Percentiles rank a stretch among this genome's conserved stretches.
phyloP scores from a whole-genome alignment of 2,113 vertebrate genomes.

The Chauna torquata region DNA sequence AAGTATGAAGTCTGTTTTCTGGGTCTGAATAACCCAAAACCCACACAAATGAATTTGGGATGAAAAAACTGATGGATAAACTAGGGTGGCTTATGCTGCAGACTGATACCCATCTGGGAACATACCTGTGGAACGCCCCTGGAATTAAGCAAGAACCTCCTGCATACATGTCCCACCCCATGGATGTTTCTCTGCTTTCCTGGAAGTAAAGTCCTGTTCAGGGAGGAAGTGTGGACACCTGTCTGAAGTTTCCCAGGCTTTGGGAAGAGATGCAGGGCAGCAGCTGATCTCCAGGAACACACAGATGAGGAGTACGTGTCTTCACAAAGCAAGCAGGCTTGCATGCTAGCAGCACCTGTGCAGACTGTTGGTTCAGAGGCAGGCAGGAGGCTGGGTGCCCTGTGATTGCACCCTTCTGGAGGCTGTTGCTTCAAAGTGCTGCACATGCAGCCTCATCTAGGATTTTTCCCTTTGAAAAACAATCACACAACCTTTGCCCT shows the following conservation, averaged over 20 bases:
- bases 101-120: neutral
- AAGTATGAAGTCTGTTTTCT: neutral
- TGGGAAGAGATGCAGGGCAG: neutral
- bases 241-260: neutral
- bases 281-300: neutral
- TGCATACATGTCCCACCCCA: too few species aligned
- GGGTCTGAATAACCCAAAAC: neutral
- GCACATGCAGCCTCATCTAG: neutral
- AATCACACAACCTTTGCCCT: neutral
- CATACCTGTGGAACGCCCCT: neutral
- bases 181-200: neutral
- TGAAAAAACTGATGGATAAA: neutral
- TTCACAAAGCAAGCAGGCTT: neutral
- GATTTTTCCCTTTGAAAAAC: neutral
- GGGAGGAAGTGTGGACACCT: neutral
- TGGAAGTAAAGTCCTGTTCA: neutral
- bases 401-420: neutral
- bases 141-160: neutral
- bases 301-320: fast-evolving
- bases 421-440: neutral
- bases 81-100: neutral
- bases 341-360: fast-evolving
- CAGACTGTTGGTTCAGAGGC: neutral
- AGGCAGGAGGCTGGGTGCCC: neutral
- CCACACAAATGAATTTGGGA: neutral